Conservation (phyloP, 2,113 vertebrate species). For the Oncorhynchus kisutch region DNA sequence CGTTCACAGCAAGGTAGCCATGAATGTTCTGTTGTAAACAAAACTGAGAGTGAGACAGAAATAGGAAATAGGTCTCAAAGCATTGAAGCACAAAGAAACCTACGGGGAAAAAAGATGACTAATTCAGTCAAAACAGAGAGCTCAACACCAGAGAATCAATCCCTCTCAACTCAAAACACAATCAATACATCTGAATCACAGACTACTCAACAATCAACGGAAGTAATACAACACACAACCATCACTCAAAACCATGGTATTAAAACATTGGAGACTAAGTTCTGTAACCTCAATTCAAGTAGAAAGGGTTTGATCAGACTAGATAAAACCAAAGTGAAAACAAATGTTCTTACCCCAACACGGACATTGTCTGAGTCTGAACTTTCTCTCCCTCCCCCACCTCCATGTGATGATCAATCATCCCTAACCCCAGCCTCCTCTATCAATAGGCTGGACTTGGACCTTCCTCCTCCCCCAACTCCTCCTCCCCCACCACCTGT, state of each 20-base stretch:
- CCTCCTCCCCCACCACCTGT: slow-evolving; percentile 65
- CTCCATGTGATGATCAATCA: slow-evolving; percentile 64
- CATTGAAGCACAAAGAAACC: slow-evolving; percentile 56
- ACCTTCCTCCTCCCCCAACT: slow-evolving; percentile 73
- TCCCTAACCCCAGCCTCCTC: slow-evolving; percentile 51
- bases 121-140: slow-evolving; percentile 39
- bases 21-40: too few species aligned
- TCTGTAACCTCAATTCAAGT: slow-evolving; percentile 68
- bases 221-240: slow-evolving; percentile 68
- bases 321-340: slow-evolving; percentile 65
- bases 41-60: slow-evolving; percentile 26
- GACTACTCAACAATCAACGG: slow-evolving; percentile 39
- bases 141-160: slow-evolving; percentile 40
- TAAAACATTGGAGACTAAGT: slow-evolving; percentile 74
- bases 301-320: slow-evolving; percentile 57
- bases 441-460: slow-evolving; percentile 62
- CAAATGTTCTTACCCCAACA: slow-evolving; percentile 64
- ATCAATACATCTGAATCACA: slow-evolving; percentile 35
- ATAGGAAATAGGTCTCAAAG: slow-evolving; percentile 51
- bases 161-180: slow-evolving; percentile 39
- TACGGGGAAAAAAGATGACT: slow-evolving; percentile 65
- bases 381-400: slow-evolving; percentile 82
- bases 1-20: too few species aligned
- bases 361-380: slow-evolving; percentile 69
- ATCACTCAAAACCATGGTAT: slow-evolving; percentile 72